Conservation (phyloP, 2,113 vertebrate genomes). For the Eonycteris spelaea region DNA sequence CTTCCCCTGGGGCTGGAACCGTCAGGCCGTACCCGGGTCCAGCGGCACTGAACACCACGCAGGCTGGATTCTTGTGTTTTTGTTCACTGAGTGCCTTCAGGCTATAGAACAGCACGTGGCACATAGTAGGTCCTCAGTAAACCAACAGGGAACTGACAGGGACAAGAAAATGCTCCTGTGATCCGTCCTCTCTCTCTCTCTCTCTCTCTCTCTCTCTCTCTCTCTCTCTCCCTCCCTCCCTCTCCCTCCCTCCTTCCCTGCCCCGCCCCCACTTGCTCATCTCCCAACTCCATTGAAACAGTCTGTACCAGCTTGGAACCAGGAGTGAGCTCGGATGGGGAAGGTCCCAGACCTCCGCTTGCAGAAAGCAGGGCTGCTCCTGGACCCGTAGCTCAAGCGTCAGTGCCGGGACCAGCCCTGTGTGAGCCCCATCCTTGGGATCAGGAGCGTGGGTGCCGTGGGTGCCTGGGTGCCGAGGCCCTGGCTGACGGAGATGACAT, state of each 20-base stretch:
- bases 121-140: background rate
- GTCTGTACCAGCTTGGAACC: accelerated
- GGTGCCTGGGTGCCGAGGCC: background rate
- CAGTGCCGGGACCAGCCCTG: accelerated
- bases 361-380: background rate
- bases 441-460: background rate
- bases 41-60: accelerated
- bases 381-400: background rate
- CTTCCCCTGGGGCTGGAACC: background rate
- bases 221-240: no score
- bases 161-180: background rate
- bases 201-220: no score
- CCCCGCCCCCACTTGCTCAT: no score
- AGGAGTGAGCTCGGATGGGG: no score
- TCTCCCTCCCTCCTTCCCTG: no score
- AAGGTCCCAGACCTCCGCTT: background rate
- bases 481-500: background rate
- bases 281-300: background rate
- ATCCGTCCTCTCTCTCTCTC: no score
- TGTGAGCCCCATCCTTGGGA: accelerated
- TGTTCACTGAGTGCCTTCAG: accelerated
- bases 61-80: accelerated
- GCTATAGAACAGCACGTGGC: accelerated
- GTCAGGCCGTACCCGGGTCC: background rate
- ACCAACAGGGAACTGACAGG: background rate